These are phyloP conservation scores for Scophthalmus maximus DNA, from an alignment of 2,113 vertebrate species.

Conservation along the genomic window DNA sequence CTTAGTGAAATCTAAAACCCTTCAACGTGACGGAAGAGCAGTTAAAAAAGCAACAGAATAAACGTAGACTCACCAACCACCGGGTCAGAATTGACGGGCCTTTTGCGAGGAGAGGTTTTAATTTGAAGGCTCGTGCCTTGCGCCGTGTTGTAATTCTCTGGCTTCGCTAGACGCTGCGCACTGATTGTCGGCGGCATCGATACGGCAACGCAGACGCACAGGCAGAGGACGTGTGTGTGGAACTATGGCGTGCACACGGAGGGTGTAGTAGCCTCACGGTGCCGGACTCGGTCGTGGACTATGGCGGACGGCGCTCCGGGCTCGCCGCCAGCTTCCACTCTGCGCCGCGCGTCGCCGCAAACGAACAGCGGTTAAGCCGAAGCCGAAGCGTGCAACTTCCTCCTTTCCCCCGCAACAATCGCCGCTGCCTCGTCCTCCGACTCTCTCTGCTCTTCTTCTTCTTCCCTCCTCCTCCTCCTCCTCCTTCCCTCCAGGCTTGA, in stretches of 20 bases:
- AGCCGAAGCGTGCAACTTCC: constrained; percentile 29
- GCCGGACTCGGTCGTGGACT: background rate
- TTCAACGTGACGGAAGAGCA: too few species aligned
- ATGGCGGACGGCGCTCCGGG: background rate
- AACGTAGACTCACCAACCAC: too few species aligned
- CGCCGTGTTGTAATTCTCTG: too few species aligned
- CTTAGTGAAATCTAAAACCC: too few species aligned
- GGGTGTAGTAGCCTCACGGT: background rate
- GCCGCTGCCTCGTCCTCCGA: background rate
- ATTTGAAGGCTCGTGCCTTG: background rate
- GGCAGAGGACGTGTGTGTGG: too few species aligned
- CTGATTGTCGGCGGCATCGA: too few species aligned
- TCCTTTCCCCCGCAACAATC: background rate
- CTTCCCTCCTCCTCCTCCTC: too few species aligned
- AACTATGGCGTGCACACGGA: too few species aligned
- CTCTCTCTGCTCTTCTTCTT: background rate
- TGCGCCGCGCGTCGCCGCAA: background rate
- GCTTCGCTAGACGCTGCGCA: background rate
- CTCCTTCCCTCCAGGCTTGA: too few species aligned
- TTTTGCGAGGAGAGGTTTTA: constrained; percentile 32
- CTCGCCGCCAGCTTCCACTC: background rate
- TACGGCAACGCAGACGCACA: too few species aligned
- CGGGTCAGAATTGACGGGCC: too few species aligned
- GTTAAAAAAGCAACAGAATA: too few species aligned
- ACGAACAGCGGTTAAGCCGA: constrained; percentile 20